These are phyloP conservation scores for Rallus crepitans DNA, from an alignment of 2,797 vertebrate genomes.

Conservation along the genomic window DNA sequence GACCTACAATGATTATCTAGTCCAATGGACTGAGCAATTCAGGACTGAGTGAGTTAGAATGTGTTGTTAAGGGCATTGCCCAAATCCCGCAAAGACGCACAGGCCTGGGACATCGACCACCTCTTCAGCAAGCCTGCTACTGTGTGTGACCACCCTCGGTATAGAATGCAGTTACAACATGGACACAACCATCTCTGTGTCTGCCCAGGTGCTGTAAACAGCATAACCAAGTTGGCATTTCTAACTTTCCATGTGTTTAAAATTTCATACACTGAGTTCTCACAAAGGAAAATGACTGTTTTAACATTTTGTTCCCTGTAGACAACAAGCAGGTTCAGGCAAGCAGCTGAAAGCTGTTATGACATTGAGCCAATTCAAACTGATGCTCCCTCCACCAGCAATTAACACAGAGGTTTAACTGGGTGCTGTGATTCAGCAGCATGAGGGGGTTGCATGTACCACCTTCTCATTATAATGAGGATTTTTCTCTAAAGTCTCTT, in stretches of 20 bases:
- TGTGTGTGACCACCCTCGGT: fast-evolving
- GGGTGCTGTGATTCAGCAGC: neutral
- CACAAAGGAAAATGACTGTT: neutral
- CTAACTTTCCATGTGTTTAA: neutral
- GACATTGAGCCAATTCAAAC: neutral
- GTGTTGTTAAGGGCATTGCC: fast-evolving
- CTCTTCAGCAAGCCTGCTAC: neutral
- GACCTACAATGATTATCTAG: neutral
- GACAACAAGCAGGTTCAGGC: neutral
- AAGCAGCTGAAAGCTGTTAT: neutral
- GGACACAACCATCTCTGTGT: neutral
- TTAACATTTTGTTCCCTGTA: neutral
- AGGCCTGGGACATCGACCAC: neutral
- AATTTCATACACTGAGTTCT: neutral
- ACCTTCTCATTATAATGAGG: fast-evolving
- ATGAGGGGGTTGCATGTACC: fast-evolving
- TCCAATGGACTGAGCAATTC: neutral
- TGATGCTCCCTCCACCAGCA: neutral
- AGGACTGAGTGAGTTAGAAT: no score
- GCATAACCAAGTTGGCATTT: neutral
- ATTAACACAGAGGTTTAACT: neutral
- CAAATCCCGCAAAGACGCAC: neutral
- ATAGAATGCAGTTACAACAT: fast-evolving
- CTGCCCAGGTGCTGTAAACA: neutral
- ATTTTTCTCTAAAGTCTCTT: neutral